Evolutionary conservation across 23 tunicate genomes (phyloP).

Genomic region (Ciona savignyi): DNA sequence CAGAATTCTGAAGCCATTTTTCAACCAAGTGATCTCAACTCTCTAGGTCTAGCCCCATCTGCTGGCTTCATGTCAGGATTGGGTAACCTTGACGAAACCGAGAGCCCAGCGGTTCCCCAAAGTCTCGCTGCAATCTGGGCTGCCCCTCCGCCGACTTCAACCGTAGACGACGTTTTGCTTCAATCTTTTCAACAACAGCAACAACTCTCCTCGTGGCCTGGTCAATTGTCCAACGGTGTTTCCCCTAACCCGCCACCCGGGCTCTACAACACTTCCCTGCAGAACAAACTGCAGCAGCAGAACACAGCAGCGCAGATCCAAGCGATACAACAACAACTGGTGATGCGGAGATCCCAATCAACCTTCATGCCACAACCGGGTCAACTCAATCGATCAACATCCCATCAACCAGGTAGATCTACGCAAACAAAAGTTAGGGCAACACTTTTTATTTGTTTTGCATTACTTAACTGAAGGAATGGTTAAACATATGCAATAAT

Average conservation of each 20-base stretch:
- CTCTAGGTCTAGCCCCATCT: slow-evolving; percentile 8
- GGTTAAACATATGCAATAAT: too few species aligned
- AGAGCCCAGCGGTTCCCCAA: slow-evolving; percentile 7
- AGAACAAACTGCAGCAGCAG: slow-evolving; percentile 48
- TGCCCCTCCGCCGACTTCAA: slow-evolving; percentile 26
- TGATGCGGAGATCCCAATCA: slow-evolving; percentile 42
- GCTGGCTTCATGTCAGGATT: neutral
- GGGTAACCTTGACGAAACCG: neutral
- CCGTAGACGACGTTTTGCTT: slow-evolving; percentile 51
- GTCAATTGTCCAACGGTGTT: slow-evolving; percentile 3
- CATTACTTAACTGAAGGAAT: too few species aligned
- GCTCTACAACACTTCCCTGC: slow-evolving; percentile 16
- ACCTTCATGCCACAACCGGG: slow-evolving; percentile 7
- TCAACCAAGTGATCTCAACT: neutral
- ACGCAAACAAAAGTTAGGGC: too few species aligned
- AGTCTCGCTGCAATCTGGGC: slow-evolving; percentile 61
- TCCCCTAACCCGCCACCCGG: slow-evolving; percentile 41
- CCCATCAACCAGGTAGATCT: slow-evolving; percentile 79
- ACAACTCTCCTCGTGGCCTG: slow-evolving; percentile 35
- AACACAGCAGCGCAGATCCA: slow-evolving; percentile 50
- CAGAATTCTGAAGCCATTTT: neutral
- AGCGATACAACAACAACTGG: slow-evolving; percentile 73
- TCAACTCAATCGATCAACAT: slow-evolving; percentile 70
- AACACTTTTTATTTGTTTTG: too few species aligned
- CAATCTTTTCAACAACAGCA: slow-evolving; percentile 74